These are phyloP conservation scores for Lycia hirtaria DNA, from an alignment of 2,888 invertebrate species.

Conservation along the genomic window DNA sequence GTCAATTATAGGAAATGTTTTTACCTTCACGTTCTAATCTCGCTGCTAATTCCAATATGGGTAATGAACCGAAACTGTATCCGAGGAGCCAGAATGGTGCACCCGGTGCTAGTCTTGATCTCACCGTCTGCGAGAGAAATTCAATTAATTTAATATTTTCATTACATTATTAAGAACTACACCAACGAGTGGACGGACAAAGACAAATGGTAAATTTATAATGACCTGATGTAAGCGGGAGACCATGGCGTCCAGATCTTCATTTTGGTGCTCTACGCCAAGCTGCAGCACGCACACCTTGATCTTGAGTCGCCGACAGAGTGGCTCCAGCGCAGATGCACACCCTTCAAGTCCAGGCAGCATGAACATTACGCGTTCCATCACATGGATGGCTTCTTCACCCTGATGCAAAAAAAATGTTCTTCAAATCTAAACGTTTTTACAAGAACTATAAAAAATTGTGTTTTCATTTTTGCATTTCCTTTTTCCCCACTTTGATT, in stretches of 20 bases:
- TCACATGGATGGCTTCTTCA: slow-evolving; percentile 73
- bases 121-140: slow-evolving; percentile 82
- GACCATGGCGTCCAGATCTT: slow-evolving; percentile 81
- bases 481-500: too few species aligned
- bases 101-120: slow-evolving; percentile 83
- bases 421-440: too few species aligned
- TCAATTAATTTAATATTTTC: not conserved
- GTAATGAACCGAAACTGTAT: slow-evolving; percentile 94
- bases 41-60: slow-evolving; percentile 91
- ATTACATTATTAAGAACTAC: not conserved
- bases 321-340: slow-evolving; percentile 78
- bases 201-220: not conserved
- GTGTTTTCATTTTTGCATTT: too few species aligned
- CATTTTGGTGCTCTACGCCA: slow-evolving; percentile 67
- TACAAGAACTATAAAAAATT: too few species aligned
- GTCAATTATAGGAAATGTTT: not conserved
- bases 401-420: slow-evolving; percentile 53
- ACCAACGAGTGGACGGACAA: not conserved
- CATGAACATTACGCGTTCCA: slow-evolving; percentile 82
- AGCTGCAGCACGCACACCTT: slow-evolving; percentile 84
- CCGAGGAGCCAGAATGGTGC: slow-evolving; percentile 91
- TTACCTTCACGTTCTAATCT: slow-evolving; percentile 89
- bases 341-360: slow-evolving; percentile 90
- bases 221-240: slow-evolving; percentile 80
- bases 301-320: slow-evolving; percentile 80